Conservation (phyloP, 2,888 invertebrate genomes). For the Bellardia bayeri region DNA sequence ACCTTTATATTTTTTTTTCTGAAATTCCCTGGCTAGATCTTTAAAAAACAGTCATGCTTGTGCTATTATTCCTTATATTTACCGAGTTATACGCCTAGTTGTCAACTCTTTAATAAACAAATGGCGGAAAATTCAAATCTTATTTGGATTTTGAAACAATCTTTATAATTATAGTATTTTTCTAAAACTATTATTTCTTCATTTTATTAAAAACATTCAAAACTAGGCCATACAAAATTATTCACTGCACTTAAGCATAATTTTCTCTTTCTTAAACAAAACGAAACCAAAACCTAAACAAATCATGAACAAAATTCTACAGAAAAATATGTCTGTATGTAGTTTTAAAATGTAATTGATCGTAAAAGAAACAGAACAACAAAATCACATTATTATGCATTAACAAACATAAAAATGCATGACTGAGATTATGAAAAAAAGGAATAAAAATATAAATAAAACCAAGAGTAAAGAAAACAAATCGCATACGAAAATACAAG, state of each 20-base stretch:
- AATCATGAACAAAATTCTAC: conserved; percentile 61
- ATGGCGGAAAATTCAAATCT: too few species aligned
- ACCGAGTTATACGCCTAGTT: too few species aligned
- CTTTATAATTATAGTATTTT: not conserved
- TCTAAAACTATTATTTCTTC: not conserved
- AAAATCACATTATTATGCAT: conserved; percentile 46
- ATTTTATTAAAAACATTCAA: not conserved
- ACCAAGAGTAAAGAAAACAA: not conserved
- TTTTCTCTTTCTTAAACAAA: conserved; percentile 44
- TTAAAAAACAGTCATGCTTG: too few species aligned
- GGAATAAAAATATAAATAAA: not conserved
- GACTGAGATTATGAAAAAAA: conserved; percentile 37
- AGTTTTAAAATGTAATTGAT: conserved; percentile 54
- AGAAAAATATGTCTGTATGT: conserved; percentile 41
- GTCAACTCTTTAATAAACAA: too few species aligned
- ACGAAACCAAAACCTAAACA: not conserved
- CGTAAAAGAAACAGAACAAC: conserved; percentile 33
- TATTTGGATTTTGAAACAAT: too few species aligned
- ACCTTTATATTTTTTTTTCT: too few species aligned
- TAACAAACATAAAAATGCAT: conserved; percentile 39
- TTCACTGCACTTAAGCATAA: conserved; percentile 23
- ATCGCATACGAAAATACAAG: conserved; percentile 10
- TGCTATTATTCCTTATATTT: too few species aligned
- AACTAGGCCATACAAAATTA: conserved; percentile 33
- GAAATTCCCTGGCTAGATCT: too few species aligned